Evolutionary conservation across 2,797 vertebrate genomes (phyloP).

Genomic region (Platyrinchus mystaceus): DNA sequence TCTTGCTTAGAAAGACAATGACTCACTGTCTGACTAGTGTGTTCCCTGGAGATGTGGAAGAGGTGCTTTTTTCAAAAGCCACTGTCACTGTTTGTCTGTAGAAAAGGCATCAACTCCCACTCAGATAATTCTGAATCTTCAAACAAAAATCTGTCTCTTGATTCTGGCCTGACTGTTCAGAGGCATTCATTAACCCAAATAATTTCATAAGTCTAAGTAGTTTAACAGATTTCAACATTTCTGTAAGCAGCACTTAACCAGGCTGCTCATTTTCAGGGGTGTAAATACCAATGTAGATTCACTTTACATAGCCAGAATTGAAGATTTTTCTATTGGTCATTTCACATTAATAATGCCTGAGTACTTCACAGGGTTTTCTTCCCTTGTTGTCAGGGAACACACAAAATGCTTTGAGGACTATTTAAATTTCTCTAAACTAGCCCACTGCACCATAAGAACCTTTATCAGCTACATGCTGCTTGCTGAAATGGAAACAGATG

Average conservation of each 20-base stretch:
- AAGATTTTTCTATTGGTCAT: background rate
- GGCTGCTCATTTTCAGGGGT: background rate
- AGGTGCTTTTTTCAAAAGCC: background rate
- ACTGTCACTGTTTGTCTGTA: background rate
- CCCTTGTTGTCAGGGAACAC: background rate
- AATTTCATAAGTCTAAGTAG: background rate
- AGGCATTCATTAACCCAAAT: background rate
- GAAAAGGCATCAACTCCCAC: background rate
- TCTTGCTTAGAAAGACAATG: constrained; percentile 12
- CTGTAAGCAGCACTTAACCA: background rate
- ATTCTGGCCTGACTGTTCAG: background rate
- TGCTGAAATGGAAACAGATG: background rate
- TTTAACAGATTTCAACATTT: background rate
- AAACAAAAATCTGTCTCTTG: background rate
- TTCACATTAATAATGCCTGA: background rate
- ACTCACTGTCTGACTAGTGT: constrained; percentile 17
- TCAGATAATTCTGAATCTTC: background rate
- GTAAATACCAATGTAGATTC: background rate
- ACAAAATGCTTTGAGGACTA: background rate
- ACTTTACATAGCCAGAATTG: background rate
- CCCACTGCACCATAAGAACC: background rate
- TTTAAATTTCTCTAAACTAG: background rate
- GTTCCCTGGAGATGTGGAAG: background rate
- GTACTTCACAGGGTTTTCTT: background rate
- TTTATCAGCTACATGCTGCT: background rate